A percentile compares a stretch with the other conserved stretches of the same genome.
These are phyloP conservation scores for Eilema sororculum DNA, from an alignment of 2,888 invertebrate species.

Conservation along the genomic window DNA sequence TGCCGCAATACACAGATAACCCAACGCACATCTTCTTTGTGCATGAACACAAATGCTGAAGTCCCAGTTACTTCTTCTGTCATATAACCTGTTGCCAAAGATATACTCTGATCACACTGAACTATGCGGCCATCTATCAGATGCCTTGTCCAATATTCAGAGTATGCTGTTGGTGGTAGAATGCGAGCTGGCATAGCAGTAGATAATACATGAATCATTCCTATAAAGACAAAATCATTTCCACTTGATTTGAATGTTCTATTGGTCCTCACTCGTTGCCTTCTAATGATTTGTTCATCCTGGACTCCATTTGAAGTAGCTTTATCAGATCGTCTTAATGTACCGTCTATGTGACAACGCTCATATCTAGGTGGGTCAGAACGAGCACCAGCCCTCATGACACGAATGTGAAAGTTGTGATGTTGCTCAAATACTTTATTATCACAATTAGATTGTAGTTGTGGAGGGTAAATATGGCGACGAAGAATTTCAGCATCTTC, in stretches of 20 bases:
- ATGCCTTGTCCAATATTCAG: slow-evolving; percentile 96
- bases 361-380: slow-evolving; percentile 91
- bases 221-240: slow-evolving; percentile 90
- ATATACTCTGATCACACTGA: slow-evolving; percentile 96
- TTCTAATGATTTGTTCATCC: slow-evolving; percentile 83
- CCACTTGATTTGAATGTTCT: slow-evolving; percentile 86
- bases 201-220: slow-evolving; percentile 90
- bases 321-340: slow-evolving; percentile 86
- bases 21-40: slow-evolving; percentile 95
- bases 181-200: slow-evolving; percentile 85
- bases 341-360: slow-evolving; percentile 90
- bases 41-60: slow-evolving; percentile 96
- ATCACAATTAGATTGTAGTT: slow-evolving; percentile 75
- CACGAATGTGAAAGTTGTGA: slow-evolving; percentile 86
- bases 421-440: slow-evolving; percentile 77
- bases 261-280: slow-evolving; percentile 84
- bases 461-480: slow-evolving; percentile 89
- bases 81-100: slow-evolving; percentile 95
- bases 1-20: slow-evolving; percentile 95
- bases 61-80: slow-evolving; percentile 95
- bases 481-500: slow-evolving; percentile 93
- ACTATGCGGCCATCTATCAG: slow-evolving; percentile 95
- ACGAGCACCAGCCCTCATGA: slow-evolving; percentile 90
- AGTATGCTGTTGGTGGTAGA: slow-evolving; percentile 89
- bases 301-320: slow-evolving; percentile 84